Conservation (phyloP, 2,888 invertebrate species). For the Harpalus rubripes region DNA sequence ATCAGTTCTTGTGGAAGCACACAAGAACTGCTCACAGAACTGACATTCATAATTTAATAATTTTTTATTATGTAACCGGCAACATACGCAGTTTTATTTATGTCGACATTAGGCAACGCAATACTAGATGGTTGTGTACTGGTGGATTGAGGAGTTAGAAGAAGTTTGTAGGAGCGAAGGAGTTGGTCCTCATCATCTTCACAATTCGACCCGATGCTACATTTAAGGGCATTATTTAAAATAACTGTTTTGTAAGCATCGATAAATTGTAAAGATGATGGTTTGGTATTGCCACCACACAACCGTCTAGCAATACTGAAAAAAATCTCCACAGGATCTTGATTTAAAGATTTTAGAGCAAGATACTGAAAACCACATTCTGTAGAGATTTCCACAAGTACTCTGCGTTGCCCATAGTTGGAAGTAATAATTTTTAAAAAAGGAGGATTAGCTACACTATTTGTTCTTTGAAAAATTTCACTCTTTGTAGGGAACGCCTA, state of each 20-base stretch:
- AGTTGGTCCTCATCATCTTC: slow-evolving; percentile 12
- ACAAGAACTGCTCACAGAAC: no score
- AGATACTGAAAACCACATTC: neutral
- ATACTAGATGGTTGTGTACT: no score
- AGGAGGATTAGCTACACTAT: neutral
- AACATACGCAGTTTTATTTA: no score
- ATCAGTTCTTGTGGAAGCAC: no score
- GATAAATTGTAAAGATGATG: slow-evolving; percentile 1
- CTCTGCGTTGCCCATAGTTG: neutral
- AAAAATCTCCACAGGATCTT: neutral
- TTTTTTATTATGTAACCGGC: no score
- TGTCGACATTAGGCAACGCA: no score
- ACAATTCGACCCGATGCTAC: neutral
- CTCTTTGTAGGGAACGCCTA: no score
- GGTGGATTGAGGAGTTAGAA: no score
- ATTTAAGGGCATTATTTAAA: slow-evolving; percentile 10
- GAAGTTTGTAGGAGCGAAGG: neutral
- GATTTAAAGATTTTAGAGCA: slow-evolving; percentile 1
- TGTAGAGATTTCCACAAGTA: slow-evolving; percentile 12
- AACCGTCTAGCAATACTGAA: slow-evolving; percentile 13
- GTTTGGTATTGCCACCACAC: slow-evolving; percentile 7
- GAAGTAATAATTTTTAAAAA: slow-evolving; percentile 4
- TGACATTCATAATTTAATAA: no score
- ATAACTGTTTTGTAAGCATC: slow-evolving; percentile 8
- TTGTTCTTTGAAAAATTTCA: neutral